Percentiles rank a stretch among this genome's conserved stretches.
phyloP scores from a whole-genome alignment of 1,140 invertebrate species.

The Trichomalopsis sarcophagae region DNA sequence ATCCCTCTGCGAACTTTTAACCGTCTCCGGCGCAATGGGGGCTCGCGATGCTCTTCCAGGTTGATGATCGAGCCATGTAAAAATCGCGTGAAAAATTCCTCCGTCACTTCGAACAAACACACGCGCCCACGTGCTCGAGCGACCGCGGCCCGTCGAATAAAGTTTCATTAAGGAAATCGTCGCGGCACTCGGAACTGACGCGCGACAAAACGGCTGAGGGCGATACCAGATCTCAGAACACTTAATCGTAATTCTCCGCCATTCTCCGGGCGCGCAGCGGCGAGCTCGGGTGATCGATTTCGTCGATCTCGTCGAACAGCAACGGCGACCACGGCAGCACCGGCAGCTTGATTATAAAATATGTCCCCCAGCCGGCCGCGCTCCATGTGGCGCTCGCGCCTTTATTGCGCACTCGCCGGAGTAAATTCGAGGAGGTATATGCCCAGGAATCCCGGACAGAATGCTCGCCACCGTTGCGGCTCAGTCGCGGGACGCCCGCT shows the following conservation, averaged over 20 bases:
- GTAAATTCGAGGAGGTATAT: slow-evolving; percentile 20
- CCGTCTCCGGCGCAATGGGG: background rate
- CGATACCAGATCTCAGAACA: background rate
- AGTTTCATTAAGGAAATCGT: slow-evolving; percentile 32
- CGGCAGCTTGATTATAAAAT: slow-evolving; percentile 44
- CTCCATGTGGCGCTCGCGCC: background rate
- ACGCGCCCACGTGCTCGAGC: too few species aligned
- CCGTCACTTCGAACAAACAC: too few species aligned
- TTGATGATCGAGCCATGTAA: background rate
- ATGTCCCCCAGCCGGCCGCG: background rate
- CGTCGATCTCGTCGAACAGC: slow-evolving; percentile 8
- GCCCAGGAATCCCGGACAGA: background rate
- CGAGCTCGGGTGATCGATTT: slow-evolving; percentile 26
- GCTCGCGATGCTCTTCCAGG: background rate
- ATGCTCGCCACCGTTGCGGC: background rate
- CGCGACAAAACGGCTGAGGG: background rate
- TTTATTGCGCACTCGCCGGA: slow-evolving; percentile 12
- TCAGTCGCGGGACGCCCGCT: background rate
- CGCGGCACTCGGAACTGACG: background rate
- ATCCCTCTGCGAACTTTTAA: background rate
- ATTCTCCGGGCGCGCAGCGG: background rate
- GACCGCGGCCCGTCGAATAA: background rate
- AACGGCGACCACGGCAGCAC: background rate
- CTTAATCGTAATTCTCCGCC: slow-evolving; percentile 25
- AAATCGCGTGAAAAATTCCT: background rate